Percentiles rank a stretch among this genome's conserved stretches.
Evolutionary conservation across 2,888 invertebrate genomes (phyloP).

Genomic region (Zaprionus bogoriensis): DNA sequence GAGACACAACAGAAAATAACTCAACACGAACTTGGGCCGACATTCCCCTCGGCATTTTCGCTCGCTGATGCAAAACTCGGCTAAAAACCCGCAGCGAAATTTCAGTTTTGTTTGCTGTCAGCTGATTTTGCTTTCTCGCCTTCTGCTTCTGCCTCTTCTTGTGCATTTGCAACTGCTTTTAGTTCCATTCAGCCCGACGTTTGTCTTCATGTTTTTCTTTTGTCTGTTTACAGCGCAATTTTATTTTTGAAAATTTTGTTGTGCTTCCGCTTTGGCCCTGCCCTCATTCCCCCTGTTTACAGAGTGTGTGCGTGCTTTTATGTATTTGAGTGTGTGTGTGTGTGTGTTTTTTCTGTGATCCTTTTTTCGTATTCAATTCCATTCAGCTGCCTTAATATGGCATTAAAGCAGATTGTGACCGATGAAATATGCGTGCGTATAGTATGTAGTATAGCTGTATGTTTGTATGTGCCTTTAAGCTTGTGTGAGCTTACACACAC

Average conservation of each 20-base stretch:
- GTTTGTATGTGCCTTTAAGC: neutral
- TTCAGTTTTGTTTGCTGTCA: constrained; percentile 28
- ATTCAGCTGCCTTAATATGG: constrained; percentile 59
- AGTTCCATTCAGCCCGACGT: constrained; percentile 16
- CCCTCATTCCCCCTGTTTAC: constrained; percentile 11
- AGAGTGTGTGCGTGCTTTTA: constrained; percentile 19
- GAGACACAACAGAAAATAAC: constrained; percentile 1
- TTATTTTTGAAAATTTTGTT: constrained; percentile 57
- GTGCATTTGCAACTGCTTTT: constrained; percentile 6
- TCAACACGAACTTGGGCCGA: no score
- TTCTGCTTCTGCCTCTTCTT: neutral
- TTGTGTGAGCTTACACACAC: neutral
- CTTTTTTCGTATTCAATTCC: constrained; percentile 59
- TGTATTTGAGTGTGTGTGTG: constrained; percentile 3
- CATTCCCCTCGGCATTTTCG: neutral
- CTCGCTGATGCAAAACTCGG: constrained; percentile 33
- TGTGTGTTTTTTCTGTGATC: constrained; percentile 15
- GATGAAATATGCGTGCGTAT: constrained; percentile 18
- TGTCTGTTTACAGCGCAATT: constrained; percentile 68
- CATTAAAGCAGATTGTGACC: constrained; percentile 63
- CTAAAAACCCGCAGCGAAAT: constrained; percentile 23
- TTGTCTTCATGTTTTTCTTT: constrained; percentile 48
- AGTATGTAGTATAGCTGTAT: neutral
- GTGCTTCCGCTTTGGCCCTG: constrained; percentile 47
- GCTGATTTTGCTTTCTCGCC: constrained; percentile 13